Percentiles rank a stretch among this genome's conserved stretches.
These are phyloP conservation scores for Rhagoletis pomonella DNA, from an alignment of 1,140 invertebrate species.

Conservation along the genomic window DNA sequence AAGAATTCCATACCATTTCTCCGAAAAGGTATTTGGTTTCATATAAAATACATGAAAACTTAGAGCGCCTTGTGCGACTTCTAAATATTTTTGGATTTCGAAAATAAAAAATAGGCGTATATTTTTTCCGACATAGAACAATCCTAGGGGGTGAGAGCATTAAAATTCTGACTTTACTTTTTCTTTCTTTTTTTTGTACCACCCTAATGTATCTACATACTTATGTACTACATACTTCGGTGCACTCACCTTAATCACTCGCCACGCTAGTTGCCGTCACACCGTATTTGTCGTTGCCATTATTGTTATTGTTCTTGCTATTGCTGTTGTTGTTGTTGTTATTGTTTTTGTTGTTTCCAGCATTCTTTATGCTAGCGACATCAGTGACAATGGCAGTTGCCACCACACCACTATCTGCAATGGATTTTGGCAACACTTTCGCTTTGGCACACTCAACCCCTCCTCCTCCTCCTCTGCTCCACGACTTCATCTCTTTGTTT, in stretches of 20 bases:
- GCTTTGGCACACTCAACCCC: background rate
- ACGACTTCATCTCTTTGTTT: background rate
- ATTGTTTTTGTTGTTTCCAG: background rate
- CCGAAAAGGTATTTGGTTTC: too few relatives aligned
- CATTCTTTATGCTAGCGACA: conserved; percentile 29
- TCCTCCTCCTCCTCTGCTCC: background rate
- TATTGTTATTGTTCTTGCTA: conserved; percentile 4
- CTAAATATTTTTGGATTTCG: too few relatives aligned
- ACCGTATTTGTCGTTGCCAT: conserved; percentile 6
- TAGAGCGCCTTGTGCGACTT: too few relatives aligned
- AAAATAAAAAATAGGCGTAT: too few relatives aligned
- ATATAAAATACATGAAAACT: too few relatives aligned
- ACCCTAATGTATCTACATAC: too few relatives aligned
- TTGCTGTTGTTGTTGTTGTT: conserved; percentile 4
- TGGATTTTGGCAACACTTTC: conserved; percentile 32
- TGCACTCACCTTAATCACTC: conserved; percentile 49
- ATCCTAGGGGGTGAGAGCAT: too few relatives aligned
- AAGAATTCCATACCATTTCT: too few relatives aligned
- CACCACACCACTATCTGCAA: conserved; percentile 24
- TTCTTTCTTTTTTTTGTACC: too few relatives aligned
- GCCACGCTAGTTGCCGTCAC: conserved; percentile 30
- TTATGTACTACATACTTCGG: background rate
- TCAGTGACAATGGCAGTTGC: conserved; percentile 24
- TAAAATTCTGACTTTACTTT: too few relatives aligned
- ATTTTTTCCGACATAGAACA: too few relatives aligned